Base-by-base conservation (phyloP, 2,113 vertebrate species). In the Colistium nudipinnis region DNA sequence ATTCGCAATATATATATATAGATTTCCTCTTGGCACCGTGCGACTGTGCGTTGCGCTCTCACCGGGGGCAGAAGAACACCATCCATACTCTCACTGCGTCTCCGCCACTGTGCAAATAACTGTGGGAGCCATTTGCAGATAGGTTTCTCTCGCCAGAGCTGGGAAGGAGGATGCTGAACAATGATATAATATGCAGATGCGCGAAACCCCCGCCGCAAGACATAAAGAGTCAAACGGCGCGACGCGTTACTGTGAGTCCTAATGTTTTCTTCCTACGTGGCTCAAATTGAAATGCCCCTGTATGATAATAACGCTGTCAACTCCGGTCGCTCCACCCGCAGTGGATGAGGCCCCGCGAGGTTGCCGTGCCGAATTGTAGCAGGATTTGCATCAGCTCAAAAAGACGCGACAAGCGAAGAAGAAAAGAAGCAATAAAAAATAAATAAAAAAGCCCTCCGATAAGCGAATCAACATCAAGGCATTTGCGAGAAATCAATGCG, bases 1-100 rank as follows among this genome's bases (percentile, higher is more conserved):
- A 86, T 87, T 83, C 87, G 79, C 83, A 87, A 86, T 84, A 86
- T 87, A 78, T 84, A 86, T 87, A 78, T 83, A 85, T 88, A 14
- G 81, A 84, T 86, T 88, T 81, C 30, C 65, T 81, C 47, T 56
- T 1, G 13, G 25, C 33, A 0, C 27, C 22, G 25, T 60, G 63
- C 45, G 2, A 74, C 62, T 36, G 35, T 51, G 38, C 62, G 60
- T 70, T 64, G 33, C 77, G 73, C 67, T 63, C 51, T 75, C 1
- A 22, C 65, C 59, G 20, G 36, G 6, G 41, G 0, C 6, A 44
- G 43, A 61, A 51, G 12, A 73, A 38, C 7, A 28, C 31, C 72
- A 63, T 83, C 84, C 59, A 62, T 52, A 74, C n/a, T 49, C 35
- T 67, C 16, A 0, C 17, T 44, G 11, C 14, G 16, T 66, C 36